phyloP scores from a whole-genome alignment of 2,888 invertebrate species.

The Lasioglossum figueresi region DNA sequence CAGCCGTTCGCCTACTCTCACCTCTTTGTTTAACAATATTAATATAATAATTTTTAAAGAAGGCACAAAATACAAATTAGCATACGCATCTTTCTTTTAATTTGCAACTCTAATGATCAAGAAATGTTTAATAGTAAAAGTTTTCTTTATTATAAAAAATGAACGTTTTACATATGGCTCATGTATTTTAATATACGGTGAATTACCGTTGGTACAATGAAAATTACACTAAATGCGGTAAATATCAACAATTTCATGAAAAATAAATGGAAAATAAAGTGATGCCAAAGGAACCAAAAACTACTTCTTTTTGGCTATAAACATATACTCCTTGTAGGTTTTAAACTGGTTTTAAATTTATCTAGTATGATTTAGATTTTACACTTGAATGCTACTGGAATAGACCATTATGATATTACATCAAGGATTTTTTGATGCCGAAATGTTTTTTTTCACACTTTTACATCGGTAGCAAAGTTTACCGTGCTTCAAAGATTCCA shows the following conservation, averaged over 20 bases:
- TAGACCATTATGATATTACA: conserved; percentile 39
- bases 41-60: conserved; percentile 30
- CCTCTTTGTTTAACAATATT: not conserved
- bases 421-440: conserved; percentile 35
- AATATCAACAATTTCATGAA: conserved; percentile 65
- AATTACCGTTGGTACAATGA: conserved; percentile 71
- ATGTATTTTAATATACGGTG: conserved; percentile 70
- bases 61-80: conserved; percentile 50
- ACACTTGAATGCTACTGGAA: conserved; percentile 43
- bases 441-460: conserved; percentile 36
- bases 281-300: conserved; percentile 49
- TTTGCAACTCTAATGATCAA: conserved; percentile 32
- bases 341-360: conserved; percentile 37
- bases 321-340: conserved; percentile 19
- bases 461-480: conserved; percentile 39
- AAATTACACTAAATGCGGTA: conserved; percentile 74
- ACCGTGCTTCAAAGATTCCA: conserved; percentile 51
- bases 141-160: conserved; percentile 81
- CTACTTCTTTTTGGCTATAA: conserved; percentile 23
- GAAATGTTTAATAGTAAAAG: conserved; percentile 74
- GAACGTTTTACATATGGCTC: conserved; percentile 82
- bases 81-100: conserved; percentile 1
- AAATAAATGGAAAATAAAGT: conserved; percentile 58
- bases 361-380: conserved; percentile 34
- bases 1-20: conserved; percentile 35